Evolutionary conservation across 1,140 invertebrate genomes (phyloP), one percentile per base, ranked within the genome.

Genomic region (Dendrolimus kikuchii): DNA sequence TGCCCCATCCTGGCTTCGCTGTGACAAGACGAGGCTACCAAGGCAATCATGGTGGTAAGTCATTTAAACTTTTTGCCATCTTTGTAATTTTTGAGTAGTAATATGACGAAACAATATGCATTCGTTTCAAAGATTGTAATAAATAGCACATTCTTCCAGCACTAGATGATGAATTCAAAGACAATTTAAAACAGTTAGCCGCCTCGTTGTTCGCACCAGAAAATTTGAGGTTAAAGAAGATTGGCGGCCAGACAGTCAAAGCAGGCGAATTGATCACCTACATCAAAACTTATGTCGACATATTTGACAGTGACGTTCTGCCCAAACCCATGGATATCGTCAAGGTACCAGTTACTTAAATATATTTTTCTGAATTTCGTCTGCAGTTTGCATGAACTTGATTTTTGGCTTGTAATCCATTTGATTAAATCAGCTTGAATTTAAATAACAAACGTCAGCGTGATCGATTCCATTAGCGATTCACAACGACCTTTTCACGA

Each of bases 1-100:
- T 54, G 53, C 53, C 53, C 10, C 40, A 54, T 23, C 53, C 53
- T 38, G 53, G 53, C 7, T 23, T 9, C 53, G 43, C 42, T 4
- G 40, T 54, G 5, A 37, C 38, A 6, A 54, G 43, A 6, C 46
- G 38, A 40, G 38, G 4, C 4, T 54, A 42, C 46, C 36, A 39
- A 10, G 53, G 53, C 10, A 8, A 8, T 8, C 5, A 48, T 6
- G 10, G 7, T 42, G 46, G 53, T 54, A 48, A 23, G 6, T 49
- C 7, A n/a, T 8, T 45, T 3, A 5, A 45, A 45, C 23, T 23
- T 3, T 8, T 9, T n/a, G 43, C 5, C 2, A 43, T 43, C 42
- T 8, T 6, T n/a, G 42, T 5, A 4, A n/a, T n/a, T 43, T 5
- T n/a, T 43, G 4, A 43, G 8, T 5, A n/a, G 8, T 43, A 10